Percentiles rank a stretch among this genome's conserved stretches.
These are phyloP conservation scores for Peromyscus eremicus DNA, from an alignment of 2,797 vertebrate genomes.

Conservation along the genomic window DNA sequence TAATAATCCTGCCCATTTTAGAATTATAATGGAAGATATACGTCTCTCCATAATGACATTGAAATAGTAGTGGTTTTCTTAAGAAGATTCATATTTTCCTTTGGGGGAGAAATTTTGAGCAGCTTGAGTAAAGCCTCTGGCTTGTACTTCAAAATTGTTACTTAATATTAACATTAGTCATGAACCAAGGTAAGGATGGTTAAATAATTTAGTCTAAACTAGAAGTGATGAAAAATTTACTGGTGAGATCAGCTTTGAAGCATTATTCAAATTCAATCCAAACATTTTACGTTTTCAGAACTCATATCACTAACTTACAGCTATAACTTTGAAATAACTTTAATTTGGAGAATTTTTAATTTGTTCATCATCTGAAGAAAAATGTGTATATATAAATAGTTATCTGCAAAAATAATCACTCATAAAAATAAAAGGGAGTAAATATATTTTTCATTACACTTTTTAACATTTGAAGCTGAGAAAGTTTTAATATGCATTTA, in stretches of 20 bases:
- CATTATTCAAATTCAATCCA: neutral
- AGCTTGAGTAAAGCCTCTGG: neutral
- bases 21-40: neutral
- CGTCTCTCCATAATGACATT: neutral
- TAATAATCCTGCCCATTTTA: neutral
- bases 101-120: neutral
- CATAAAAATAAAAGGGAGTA: neutral
- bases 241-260: constrained; percentile 11
- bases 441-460: neutral
- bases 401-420: neutral
- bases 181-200: neutral
- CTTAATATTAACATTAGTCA: neutral
- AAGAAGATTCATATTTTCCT: neutral
- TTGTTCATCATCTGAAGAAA: neutral
- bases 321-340: constrained; percentile 25
- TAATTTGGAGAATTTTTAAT: neutral
- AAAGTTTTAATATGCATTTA: neutral
- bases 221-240: constrained; percentile 28
- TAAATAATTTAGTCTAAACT: constrained; percentile 37
- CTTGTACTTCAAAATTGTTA: neutral
- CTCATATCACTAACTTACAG: neutral
- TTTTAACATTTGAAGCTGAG: neutral
- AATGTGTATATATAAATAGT: neutral
- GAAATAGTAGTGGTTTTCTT: neutral
- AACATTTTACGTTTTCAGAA: constrained; percentile 3